Evolutionary conservation across 1,140 invertebrate species (phyloP).

Genomic region (Drosophila navojoa): DNA sequence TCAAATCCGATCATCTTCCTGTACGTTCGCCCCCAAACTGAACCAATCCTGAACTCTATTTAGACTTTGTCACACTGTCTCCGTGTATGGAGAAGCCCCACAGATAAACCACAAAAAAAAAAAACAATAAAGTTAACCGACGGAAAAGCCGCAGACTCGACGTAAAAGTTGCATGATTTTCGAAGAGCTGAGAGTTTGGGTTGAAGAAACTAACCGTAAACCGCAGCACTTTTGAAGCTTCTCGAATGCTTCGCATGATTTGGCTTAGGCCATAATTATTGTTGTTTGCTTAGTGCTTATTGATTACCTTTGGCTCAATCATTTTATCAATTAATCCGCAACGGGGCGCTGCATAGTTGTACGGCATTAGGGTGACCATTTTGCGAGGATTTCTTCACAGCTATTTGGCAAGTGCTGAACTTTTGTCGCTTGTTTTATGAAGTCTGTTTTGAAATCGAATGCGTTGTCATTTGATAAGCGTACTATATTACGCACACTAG

Average conservation of each 20-base stretch:
- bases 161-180: conserved; percentile 31
- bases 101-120: conserved; percentile 37
- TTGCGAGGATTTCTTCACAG: conserved; percentile 29
- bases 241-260: conserved; percentile 11
- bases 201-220: conserved; percentile 18
- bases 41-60: background rate
- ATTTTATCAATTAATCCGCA: conserved; percentile 86
- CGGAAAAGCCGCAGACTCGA: conserved; percentile 34
- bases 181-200: background rate
- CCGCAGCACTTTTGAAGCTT: conserved; percentile 74
- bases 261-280: conserved; percentile 9
- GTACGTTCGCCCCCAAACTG: too few relatives aligned
- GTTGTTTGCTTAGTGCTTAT: conserved; percentile 61
- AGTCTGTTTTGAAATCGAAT: conserved; percentile 55
- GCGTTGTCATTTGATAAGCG: conserved; percentile 33
- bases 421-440: background rate
- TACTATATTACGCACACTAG: conserved; percentile 5
- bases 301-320: conserved; percentile 85
- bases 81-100: conserved; percentile 29
- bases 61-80: conserved; percentile 11
- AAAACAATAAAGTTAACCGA: conserved; percentile 33
- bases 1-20: too few relatives aligned
- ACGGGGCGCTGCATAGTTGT: conserved; percentile 84
- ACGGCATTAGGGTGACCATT: conserved; percentile 86
- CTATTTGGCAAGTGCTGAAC: background rate